A percentile compares a stretch with the other conserved stretches of the same genome.
These are phyloP conservation scores for Euura lappo DNA, from an alignment of 1,140 invertebrate genomes.

Conservation along the genomic window DNA sequence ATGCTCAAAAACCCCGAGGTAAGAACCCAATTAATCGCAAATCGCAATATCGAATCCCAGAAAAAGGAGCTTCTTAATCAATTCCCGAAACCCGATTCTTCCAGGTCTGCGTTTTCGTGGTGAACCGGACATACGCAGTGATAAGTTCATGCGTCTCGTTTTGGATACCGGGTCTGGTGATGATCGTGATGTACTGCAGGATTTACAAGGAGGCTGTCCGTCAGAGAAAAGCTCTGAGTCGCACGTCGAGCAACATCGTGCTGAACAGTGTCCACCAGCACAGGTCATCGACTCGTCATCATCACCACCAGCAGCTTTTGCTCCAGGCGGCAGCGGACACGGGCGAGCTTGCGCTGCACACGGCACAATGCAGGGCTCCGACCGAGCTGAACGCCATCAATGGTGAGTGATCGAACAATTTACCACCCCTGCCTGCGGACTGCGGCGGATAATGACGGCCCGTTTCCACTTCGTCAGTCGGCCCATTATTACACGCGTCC, in stretches of 20 bases:
- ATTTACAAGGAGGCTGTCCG: slow-evolving; percentile 90
- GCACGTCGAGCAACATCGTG: slow-evolving; percentile 82
- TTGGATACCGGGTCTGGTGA: slow-evolving; percentile 93
- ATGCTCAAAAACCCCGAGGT: slow-evolving; percentile 74
- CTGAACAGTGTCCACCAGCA: slow-evolving; percentile 83
- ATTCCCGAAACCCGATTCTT: slow-evolving; percentile 9
- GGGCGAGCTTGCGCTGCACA: slow-evolving; percentile 49
- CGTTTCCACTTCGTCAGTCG: not conserved
- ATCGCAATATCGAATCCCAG: too few species aligned
- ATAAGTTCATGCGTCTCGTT: slow-evolving; percentile 92
- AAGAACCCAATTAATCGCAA: not conserved
- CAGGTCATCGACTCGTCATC: slow-evolving; percentile 67
- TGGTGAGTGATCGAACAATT: slow-evolving; percentile 36
- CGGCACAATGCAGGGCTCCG: slow-evolving; percentile 46
- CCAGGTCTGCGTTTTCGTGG: slow-evolving; percentile 78
- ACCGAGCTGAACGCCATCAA: slow-evolving; percentile 46
- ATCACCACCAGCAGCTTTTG: slow-evolving; percentile 53
- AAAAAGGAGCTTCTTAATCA: too few species aligned
- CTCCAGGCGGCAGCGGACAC: slow-evolving; percentile 54
- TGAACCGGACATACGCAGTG: slow-evolving; percentile 88
- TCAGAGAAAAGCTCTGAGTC: slow-evolving; percentile 83
- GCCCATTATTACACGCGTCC: not conserved
- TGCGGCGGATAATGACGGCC: too few species aligned
- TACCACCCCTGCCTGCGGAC: not conserved
- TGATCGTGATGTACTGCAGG: slow-evolving; percentile 90